Conservation (phyloP, 2,888 invertebrate genomes). For the Lumbricus terrestris region DNA sequence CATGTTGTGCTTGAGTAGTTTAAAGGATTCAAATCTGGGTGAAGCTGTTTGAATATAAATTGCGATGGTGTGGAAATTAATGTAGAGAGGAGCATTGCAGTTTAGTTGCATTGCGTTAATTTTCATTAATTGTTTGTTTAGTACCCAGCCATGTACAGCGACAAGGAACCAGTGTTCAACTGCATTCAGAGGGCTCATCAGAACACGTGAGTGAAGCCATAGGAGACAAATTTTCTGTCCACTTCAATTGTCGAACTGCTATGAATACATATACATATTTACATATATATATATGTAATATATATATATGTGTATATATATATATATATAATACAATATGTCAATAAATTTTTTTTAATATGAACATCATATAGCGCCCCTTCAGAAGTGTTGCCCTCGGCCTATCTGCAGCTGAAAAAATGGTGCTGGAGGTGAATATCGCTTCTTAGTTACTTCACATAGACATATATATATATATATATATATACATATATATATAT, state of each 20-base stretch:
- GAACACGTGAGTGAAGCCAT: constrained; percentile 55
- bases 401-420: no score
- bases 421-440: neutral
- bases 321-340: neutral
- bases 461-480: neutral
- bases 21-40: neutral
- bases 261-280: neutral
- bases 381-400: no score
- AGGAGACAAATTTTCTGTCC: neutral
- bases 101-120: neutral
- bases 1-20: neutral
- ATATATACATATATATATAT: no score
- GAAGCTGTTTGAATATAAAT: neutral
- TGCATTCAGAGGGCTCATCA: constrained; percentile 61
- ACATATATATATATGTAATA: no score
- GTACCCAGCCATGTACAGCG: constrained; percentile 61
- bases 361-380: no score
- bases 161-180: constrained; percentile 56
- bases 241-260: neutral
- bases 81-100: neutral
- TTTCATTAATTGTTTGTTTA: constrained; percentile 37
- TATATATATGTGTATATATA: neutral
- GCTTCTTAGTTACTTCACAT: neutral
- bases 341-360: no score
- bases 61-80: neutral